Evolutionary conservation across 2,113 vertebrate genomes (phyloP), one percentile per base, ranked within the genome.

Genomic region (Amphiprion percula): DNA sequence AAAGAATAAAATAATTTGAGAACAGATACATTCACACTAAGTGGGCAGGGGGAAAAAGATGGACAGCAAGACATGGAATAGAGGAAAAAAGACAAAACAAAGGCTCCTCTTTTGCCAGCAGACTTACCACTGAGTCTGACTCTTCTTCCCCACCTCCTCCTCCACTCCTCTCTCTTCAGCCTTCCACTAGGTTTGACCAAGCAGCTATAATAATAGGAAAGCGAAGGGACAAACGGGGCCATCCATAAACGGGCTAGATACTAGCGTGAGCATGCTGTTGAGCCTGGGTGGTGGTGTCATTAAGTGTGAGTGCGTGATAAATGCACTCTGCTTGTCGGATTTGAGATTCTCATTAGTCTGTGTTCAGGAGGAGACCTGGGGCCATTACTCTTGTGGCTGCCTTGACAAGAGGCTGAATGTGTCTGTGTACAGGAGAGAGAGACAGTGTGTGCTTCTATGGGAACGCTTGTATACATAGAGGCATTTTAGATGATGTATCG

Each of bases 311-410:
- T 80, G 90, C 21, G 88, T 92, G 94, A 95, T 94, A 88, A 93
- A 95, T 94, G 93, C 88, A 87, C 90, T 92, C 67, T 63, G 92
- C 94, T 94, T 90, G 94, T 93, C 80, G 84, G 88, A 90, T 94
- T 90, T 92, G 92, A 94, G 93, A 90, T 92, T 90, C 89, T 94
- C 94, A 94, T 95, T 95, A 95, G 94, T 94, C 90, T 85, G 89
- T 88, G 92, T 93, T 93, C 87, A 84, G 86, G 87, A 91, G 83
- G 83, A 72, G 91, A 90, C 84, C 88, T 60, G 82, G 62, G 75
- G 80, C 88, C 89, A 94, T 95, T 94, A 92, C 73, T 94, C 91
- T 89, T 88, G 80, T 76, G 73, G 87, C 66, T 77, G 80, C 75
- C 39, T 60, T 79, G 88, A 92, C 82, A 87, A 61, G 61, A 77